These are phyloP conservation scores for Enteromius viviparus DNA, from an alignment of 2,797 vertebrate genomes.

Conservation along the genomic window DNA sequence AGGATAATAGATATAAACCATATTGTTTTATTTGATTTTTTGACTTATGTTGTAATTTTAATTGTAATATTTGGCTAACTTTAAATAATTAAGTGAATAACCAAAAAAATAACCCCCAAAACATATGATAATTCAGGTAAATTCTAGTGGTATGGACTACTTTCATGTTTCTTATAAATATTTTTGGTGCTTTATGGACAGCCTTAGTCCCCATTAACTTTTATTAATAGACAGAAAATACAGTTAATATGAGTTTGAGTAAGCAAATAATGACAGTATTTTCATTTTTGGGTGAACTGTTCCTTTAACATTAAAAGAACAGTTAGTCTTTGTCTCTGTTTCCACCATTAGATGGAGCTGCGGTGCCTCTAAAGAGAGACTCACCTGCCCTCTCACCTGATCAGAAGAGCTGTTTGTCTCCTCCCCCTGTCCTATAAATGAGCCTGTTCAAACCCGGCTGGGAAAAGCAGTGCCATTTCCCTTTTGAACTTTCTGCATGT, in stretches of 20 bases:
- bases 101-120: neutral
- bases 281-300: neutral
- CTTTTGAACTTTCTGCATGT: slow-evolving; percentile 24
- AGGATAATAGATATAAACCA: neutral
- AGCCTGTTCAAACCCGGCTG: slow-evolving; percentile 13
- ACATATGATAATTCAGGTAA: neutral
- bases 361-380: slow-evolving; percentile 54
- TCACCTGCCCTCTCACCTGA: slow-evolving; percentile 70
- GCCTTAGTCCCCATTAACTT: no score
- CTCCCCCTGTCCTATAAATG: slow-evolving; percentile 50
- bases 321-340: neutral
- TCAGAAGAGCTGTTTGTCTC: slow-evolving; percentile 56
- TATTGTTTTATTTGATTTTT: neutral
- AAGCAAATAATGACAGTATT: neutral
- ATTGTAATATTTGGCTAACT: neutral
- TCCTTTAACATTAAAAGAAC: neutral
- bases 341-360: slow-evolving; percentile 71
- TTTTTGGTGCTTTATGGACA: neutral
- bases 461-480: slow-evolving; percentile 19
- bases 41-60: neutral
- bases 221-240: neutral
- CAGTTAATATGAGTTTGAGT: neutral
- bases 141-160: neutral
- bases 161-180: neutral
- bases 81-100: neutral